These are phyloP conservation scores for Epinephelus fuscoguttatus DNA, from an alignment of 2,113 vertebrate genomes.

Conservation along the genomic window DNA sequence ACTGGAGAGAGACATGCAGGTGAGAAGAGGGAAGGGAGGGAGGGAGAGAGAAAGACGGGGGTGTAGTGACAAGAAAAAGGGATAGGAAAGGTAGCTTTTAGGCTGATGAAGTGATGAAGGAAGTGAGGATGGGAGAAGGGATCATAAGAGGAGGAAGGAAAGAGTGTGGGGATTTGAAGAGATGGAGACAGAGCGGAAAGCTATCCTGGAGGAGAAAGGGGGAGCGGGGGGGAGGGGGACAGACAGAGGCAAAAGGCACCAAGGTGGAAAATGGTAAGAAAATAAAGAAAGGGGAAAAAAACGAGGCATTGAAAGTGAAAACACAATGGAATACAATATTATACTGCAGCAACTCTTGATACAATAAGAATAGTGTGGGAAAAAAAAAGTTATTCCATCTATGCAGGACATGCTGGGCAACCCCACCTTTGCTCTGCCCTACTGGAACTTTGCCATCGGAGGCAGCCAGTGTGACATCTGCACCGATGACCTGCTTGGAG, in stretches of 20 bases:
- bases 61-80: background rate
- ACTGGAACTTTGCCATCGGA: conserved; percentile 98
- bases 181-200: background rate
- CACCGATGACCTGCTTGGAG: conserved; percentile 93
- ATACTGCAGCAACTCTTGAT: background rate
- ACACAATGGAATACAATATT: background rate
- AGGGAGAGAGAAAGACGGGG: background rate
- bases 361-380: background rate
- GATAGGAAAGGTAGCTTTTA: background rate
- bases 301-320: background rate
- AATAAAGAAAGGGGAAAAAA: background rate
- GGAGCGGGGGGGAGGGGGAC: background rate
- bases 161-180: conserved; percentile 18
- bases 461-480: conserved; percentile 93
- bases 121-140: conserved; percentile 2
- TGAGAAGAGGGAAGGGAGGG: conserved; percentile 55
- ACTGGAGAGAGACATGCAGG: conserved; percentile 96
- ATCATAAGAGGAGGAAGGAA: conserved; percentile 5
- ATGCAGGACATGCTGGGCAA: conserved; percentile 91
- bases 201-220: background rate
- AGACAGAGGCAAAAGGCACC: background rate
- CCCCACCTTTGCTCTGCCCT: conserved; percentile 91
- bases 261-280: background rate
- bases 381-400: background rate
- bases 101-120: conserved; percentile 23